A percentile compares a stretch with the other conserved stretches of the same genome.
Evolutionary conservation across 2,113 vertebrate species (phyloP).

Genomic region (Trogon melanurus): DNA sequence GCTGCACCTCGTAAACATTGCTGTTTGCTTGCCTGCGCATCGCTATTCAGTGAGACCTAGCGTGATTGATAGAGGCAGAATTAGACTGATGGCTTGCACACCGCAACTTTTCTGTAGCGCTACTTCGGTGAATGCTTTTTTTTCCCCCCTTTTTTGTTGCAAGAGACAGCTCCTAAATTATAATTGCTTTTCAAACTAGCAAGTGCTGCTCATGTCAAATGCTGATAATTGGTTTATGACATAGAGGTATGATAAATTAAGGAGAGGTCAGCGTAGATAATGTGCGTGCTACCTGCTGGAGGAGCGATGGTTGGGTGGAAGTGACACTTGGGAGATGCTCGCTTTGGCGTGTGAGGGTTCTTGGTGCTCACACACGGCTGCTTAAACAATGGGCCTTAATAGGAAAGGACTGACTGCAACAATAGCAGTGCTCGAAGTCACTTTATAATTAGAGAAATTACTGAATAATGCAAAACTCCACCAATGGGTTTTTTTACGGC

Average conservation of each 20-base stretch:
- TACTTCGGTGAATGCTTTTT: constrained; percentile 31
- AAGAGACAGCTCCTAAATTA: constrained; percentile 73
- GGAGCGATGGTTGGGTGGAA: neutral
- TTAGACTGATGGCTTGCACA: constrained; percentile 58
- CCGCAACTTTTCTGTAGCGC: constrained; percentile 26
- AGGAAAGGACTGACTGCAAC: constrained; percentile 27
- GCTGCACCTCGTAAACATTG: constrained; percentile 73
- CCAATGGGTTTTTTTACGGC: neutral
- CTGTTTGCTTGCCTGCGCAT: constrained; percentile 43
- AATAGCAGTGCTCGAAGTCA: constrained; percentile 1
- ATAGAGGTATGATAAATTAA: constrained; percentile 66
- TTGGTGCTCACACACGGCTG: neutral
- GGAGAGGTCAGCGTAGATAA: constrained; percentile 61
- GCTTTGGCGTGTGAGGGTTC: neutral
- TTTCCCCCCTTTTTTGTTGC: constrained; percentile 21
- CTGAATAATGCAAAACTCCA: constrained; percentile 52
- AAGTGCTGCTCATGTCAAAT: constrained; percentile 66
- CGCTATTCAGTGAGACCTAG: constrained; percentile 29
- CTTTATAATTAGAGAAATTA: constrained; percentile 67
- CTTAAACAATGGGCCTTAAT: constrained; percentile 40
- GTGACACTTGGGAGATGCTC: constrained; percentile 39
- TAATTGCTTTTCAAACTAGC: constrained; percentile 73
- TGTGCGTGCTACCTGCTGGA: constrained; percentile 27
- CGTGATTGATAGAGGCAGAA: constrained; percentile 70
- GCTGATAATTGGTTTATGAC: constrained; percentile 74